These are phyloP conservation scores for Drosophila ezoana DNA, from an alignment of 2,888 invertebrate genomes.

Conservation along the genomic window DNA sequence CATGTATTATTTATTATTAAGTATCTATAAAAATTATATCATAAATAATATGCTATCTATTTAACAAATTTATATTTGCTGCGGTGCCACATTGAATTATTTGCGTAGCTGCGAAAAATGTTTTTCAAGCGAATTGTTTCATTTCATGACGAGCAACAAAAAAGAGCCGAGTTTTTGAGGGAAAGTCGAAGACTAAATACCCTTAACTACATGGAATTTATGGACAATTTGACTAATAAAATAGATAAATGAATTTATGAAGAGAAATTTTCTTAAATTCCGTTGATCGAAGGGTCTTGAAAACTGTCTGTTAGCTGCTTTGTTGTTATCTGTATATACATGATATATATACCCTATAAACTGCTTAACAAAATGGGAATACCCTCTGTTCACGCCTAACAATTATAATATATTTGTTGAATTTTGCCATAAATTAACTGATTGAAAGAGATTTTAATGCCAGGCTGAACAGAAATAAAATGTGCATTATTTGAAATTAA, in stretches of 20 bases:
- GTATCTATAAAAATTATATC: slow-evolving; percentile 5
- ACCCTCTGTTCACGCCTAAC: background rate
- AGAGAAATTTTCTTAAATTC: too few species aligned
- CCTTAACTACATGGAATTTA: background rate
- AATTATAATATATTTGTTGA: background rate
- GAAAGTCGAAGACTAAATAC: background rate
- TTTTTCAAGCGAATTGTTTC: too few species aligned
- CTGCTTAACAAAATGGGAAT: background rate
- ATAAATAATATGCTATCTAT: slow-evolving; percentile 15
- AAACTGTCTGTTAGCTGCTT: too few species aligned
- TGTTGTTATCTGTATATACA: too few species aligned
- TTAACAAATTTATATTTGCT: slow-evolving; percentile 16
- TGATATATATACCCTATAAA: too few species aligned
- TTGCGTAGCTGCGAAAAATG: background rate
- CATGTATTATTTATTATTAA: background rate
- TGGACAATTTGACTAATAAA: too few species aligned
- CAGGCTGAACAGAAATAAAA: slow-evolving; percentile 4
- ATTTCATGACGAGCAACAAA: too few species aligned
- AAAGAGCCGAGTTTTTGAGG: too few species aligned
- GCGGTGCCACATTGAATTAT: slow-evolving; percentile 7
- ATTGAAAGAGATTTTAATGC: slow-evolving; percentile 17
- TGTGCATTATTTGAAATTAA: background rate
- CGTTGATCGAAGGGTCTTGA: too few species aligned
- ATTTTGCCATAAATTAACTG: slow-evolving; percentile 11
- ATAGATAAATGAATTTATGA: too few species aligned